Conservation (phyloP, 2,888 invertebrate genomes). For the Ecdyonurus torrentis region DNA sequence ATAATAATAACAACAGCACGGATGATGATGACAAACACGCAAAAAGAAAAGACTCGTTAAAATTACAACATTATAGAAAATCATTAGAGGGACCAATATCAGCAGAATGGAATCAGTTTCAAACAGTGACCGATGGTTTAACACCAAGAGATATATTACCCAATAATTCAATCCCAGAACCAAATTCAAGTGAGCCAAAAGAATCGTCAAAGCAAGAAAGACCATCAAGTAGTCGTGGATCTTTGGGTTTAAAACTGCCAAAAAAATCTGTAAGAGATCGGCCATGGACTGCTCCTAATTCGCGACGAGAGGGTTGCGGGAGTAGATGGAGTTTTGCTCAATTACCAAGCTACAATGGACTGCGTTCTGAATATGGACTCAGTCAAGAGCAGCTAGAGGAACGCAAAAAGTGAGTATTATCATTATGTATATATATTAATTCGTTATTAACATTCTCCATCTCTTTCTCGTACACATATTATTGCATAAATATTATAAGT, state of each 20-base stretch:
- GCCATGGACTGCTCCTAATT: constrained; percentile 18
- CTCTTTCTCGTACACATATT: too few species aligned
- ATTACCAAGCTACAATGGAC: constrained; percentile 18
- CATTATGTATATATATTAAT: neutral
- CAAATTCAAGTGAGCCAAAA: neutral
- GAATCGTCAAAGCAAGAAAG: neutral
- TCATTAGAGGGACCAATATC: neutral
- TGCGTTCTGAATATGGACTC: constrained; percentile 19
- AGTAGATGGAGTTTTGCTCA: constrained; percentile 5
- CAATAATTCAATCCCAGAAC: too few species aligned
- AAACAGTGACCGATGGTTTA: neutral
- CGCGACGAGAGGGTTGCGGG: constrained; percentile 16
- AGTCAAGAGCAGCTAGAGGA: constrained; percentile 18
- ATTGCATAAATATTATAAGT: too few species aligned
- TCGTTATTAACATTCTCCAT: neutral
- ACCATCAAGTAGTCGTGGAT: neutral
- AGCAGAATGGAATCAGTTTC: neutral
- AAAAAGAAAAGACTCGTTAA: neutral
- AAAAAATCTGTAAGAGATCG: constrained; percentile 17
- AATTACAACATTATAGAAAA: neutral
- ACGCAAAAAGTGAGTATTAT: constrained; percentile 15
- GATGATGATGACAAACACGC: neutral
- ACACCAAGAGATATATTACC: too few species aligned
- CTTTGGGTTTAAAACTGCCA: too few species aligned
- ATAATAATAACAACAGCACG: neutral